Evolutionary conservation across 1,140 invertebrate species (phyloP), one percentile per base, ranked within the genome.

Genomic region (Heterodera schachtii): DNA sequence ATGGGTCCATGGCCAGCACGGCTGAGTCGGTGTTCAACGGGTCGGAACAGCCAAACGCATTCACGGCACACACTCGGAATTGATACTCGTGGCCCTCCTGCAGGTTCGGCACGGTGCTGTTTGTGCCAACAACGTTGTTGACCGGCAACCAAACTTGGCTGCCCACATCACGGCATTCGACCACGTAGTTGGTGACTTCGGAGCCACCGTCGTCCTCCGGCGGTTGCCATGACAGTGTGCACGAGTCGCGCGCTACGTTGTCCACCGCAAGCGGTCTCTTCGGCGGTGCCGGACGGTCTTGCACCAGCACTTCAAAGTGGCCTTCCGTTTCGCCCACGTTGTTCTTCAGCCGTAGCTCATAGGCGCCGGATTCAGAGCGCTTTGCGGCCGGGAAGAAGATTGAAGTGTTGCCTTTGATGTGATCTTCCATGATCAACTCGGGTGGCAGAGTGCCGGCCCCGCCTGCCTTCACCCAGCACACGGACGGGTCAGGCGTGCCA

Each of bases 1-100:
- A 97, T 91, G 97, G 95, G 90, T 96, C 96, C 90, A 96, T 97
- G 60, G 95, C 95, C 81, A 95, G 92, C 69, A 97, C 92, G 44
- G 95, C 93, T 88, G 93, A 94, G 52, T 95, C 94, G 0, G 95
- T 95, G 6, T 93, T 93, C 19, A 96, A 90, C 78, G 96, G 95
- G 84, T 96, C 95, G 16, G 95, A 96, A 47, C 94, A 92, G 80
- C 97, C 97, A 90, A 98, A 95, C 41, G 95, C 92, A 91, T 98
- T 98, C 91, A 97, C 95, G 74, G 96, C 96, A 89, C 93, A 94
- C 2, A 92, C 91, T 73, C 97, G 93, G 93, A 98, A 98, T 90
- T 98, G 95, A 90, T 99, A 99, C 90, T 98, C 95, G 89, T 96
- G 95, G 70, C 96, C 96, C 92, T 98, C 96, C 84, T 96, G 94